These are phyloP conservation scores for Nebria ingens DNA, from an alignment of 1,140 invertebrate genomes.

Conservation along the genomic window DNA sequence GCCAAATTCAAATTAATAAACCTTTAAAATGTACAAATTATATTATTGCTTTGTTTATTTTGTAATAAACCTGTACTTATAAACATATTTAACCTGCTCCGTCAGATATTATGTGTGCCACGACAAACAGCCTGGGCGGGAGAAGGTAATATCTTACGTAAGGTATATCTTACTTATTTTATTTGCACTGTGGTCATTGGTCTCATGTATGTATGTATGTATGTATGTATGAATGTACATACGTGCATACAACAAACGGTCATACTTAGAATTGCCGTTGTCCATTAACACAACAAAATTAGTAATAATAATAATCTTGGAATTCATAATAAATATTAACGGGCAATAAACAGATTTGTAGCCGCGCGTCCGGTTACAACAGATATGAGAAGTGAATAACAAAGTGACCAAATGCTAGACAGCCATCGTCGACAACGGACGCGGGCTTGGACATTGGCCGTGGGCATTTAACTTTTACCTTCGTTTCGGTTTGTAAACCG, in stretches of 20 bases:
- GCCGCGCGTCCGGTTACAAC: neutral
- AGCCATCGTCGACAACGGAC: neutral
- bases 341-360: too few relatives aligned
- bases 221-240: too few relatives aligned
- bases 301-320: too few relatives aligned
- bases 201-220: too few relatives aligned
- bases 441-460: neutral
- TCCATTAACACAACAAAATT: too few relatives aligned
- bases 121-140: neutral
- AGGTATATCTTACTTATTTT: neutral
- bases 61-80: neutral
- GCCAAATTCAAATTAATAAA: conserved; percentile 34
- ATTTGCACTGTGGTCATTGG: conserved; percentile 1
- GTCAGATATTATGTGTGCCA: neutral
- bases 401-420: neutral
- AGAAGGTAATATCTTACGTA: neutral
- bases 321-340: too few relatives aligned
- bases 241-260: too few relatives aligned
- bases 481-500: neutral
- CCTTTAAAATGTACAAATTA: conserved; percentile 22
- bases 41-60: conserved; percentile 9
- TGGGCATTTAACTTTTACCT: conserved; percentile 6
- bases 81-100: neutral
- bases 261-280: too few relatives aligned
- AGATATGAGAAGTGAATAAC: neutral